These are phyloP conservation scores for Pygoscelis adeliae DNA, from an alignment of 2,113 vertebrate genomes.

Conservation along the genomic window DNA sequence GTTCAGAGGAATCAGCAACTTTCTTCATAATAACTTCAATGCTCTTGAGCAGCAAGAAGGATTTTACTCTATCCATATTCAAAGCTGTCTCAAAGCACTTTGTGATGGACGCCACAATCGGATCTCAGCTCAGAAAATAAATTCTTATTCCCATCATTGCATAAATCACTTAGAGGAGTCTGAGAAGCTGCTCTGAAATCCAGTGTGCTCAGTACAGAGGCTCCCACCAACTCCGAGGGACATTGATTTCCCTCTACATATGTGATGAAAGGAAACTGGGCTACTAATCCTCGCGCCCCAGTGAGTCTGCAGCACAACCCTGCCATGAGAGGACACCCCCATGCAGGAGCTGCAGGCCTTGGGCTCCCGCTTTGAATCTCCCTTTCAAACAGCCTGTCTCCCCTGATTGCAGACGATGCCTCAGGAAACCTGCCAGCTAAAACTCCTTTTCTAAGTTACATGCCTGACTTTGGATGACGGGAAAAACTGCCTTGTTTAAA, in stretches of 20 bases:
- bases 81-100: slow-evolving; percentile 37
- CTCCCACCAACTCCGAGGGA: fast-evolving
- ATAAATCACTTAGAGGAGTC: background rate
- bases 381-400: background rate
- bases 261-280: background rate
- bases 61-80: slow-evolving; percentile 19
- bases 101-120: background rate
- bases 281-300: fast-evolving
- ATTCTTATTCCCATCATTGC: background rate
- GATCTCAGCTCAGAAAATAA: background rate
- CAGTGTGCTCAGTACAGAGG: background rate
- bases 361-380: background rate
- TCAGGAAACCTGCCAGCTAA: background rate
- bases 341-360: background rate
- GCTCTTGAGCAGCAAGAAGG: background rate
- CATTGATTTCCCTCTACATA: background rate
- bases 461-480: background rate
- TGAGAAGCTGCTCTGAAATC: background rate
- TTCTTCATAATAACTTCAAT: slow-evolving; percentile 9
- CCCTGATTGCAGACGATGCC: background rate
- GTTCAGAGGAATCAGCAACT: slow-evolving; percentile 50
- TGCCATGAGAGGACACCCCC: background rate
- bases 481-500: background rate
- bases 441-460: background rate
- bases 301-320: background rate